Base-by-base conservation (phyloP, 2,113 vertebrate genomes). In the Callospermophilus lateralis region DNA sequence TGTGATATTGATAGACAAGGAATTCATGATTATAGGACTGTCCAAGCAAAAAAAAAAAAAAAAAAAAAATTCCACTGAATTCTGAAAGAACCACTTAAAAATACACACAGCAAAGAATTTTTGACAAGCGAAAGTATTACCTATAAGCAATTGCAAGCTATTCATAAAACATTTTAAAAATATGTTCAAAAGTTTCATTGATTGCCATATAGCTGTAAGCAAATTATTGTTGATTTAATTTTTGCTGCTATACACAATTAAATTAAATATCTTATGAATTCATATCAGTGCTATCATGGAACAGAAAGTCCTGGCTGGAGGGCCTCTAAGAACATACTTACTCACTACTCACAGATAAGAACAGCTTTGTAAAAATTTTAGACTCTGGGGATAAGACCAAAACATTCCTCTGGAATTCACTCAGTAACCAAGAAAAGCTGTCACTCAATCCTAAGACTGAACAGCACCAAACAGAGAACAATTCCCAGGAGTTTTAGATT, bases 201-300 rank as follows among this genome's bases (percentile, higher is more conserved):
- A 91, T 63, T 92, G 39, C n/a, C 67, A 58, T 48, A 42, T 67
- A 93, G 16, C 6, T 68, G 10, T 42, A 88, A 81, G 34, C 4
- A 94, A 81, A 77, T 90, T 67, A 89, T 85, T 84, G 42, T 80
- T 94, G 34, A 90, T 51, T 9, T 93, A 81, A 91, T 84, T 89
- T 30, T 37, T 87, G 19, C 77, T 72, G 61, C 34, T 87, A 42
- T 3, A 67, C 74, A 86, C 53, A 86, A 65, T 87, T 74, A 87
- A 86, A 53, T 24, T 72, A 63, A 89, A 20, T 89, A 93, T 65
- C n/a, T 45, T 65, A 2, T 83, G 19, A 1, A 42, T 45, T 45
- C 7, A 45, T 89, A 8, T 53, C 8, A 83, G 37, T 19, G 81
- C 26, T 15, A 65, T 17, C 3, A 0, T 30, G 10, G 63, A 84